A percentile compares a stretch with the other conserved stretches of the same genome.
Conservation (phyloP, 2,888 invertebrate genomes). For the Pristionchus japonicus region DNA sequence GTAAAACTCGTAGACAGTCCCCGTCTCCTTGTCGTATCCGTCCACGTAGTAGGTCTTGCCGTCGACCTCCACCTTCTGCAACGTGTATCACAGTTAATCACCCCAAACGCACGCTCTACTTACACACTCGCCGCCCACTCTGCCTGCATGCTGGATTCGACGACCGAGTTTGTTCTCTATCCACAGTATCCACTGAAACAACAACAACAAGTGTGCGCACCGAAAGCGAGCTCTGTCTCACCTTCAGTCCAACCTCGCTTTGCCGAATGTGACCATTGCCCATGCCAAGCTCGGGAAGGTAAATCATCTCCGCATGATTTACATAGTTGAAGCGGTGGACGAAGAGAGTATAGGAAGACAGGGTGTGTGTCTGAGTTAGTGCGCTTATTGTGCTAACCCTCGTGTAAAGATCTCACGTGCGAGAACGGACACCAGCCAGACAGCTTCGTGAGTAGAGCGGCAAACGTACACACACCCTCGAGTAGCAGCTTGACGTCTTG, state of each 20-base stretch:
- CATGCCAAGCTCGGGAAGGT: neutral
- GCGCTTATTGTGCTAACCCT: neutral
- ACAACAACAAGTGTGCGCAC: neutral
- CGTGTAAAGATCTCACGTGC: neutral
- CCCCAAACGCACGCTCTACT: too few species aligned
- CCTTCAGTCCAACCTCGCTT: neutral
- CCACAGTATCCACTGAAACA: neutral
- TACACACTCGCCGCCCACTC: neutral
- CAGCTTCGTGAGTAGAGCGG: too few species aligned
- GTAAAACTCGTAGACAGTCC: neutral
- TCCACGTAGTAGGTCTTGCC: neutral
- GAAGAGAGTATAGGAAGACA: neutral
- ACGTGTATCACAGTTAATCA: neutral
- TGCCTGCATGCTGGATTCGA: neutral
- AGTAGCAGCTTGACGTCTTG: too few species aligned
- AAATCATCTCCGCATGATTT: neutral
- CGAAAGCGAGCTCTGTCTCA: neutral
- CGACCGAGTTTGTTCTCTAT: neutral
- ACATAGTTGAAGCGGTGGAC: neutral
- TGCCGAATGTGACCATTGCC: neutral
- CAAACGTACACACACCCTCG: too few species aligned
- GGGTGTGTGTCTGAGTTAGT: neutral
- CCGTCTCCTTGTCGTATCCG: neutral
- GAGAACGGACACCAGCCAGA: too few species aligned
- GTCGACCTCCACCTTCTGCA: neutral